phyloP scores from a whole-genome alignment of 2,797 vertebrate genomes.

The Gallirallus australis region DNA sequence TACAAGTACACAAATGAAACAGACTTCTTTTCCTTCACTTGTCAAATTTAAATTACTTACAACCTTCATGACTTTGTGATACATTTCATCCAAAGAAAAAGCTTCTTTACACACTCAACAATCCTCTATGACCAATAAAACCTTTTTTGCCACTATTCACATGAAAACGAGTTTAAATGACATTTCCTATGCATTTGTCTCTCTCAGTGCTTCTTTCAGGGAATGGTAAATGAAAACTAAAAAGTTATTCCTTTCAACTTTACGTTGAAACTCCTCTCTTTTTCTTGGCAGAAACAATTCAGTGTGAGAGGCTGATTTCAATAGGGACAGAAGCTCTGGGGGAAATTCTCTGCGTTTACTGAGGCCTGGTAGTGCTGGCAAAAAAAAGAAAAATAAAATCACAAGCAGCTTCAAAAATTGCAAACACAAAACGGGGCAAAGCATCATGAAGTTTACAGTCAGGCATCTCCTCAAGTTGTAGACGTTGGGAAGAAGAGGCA shows the following conservation, averaged over 20 bases:
- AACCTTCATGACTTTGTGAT: background rate
- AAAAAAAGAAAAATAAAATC: conserved; percentile 55
- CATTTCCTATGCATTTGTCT: background rate
- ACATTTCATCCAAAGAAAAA: background rate
- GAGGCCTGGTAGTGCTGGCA: conserved; percentile 3
- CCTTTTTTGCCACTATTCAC: background rate
- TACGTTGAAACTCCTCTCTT: background rate
- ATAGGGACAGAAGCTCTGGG: conserved; percentile 51
- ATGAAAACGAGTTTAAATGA: background rate
- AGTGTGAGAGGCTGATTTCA: conserved; percentile 71
- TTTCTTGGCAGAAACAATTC: conserved; percentile 58
- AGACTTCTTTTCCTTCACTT: background rate
- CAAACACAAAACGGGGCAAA: conserved; percentile 28
- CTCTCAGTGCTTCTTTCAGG: background rate
- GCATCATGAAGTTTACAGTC: conserved; percentile 17
- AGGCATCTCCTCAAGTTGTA: background rate
- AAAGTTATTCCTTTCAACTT: conserved; percentile 54
- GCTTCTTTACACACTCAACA: background rate
- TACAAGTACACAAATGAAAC: background rate
- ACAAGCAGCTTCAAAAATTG: conserved; percentile 71
- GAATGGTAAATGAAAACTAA: background rate
- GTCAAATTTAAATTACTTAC: background rate
- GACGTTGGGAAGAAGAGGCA: background rate
- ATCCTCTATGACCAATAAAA: background rate
- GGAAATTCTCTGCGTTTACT: conserved; percentile 56